A percentile compares a stretch with the other conserved stretches of the same genome.
phyloP scores from a whole-genome alignment of 2,113 vertebrate species.

The Triplophysa rosa region DNA sequence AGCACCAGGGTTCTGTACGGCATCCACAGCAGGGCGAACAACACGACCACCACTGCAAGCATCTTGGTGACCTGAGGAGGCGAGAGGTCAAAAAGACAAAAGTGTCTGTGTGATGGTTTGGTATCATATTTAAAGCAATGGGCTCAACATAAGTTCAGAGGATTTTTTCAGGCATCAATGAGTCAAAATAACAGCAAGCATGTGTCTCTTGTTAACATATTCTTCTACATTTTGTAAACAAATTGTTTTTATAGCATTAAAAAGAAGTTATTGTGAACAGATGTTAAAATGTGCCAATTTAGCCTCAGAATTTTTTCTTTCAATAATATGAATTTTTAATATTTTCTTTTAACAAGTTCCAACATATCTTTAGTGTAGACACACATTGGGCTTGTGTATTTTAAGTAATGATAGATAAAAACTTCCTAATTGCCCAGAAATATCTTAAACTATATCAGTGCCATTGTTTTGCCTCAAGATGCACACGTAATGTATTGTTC shows the following conservation, averaged over 20 bases:
- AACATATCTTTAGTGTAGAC: background rate
- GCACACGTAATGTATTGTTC: too few relatives aligned
- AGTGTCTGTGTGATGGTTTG: background rate
- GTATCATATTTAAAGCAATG: background rate
- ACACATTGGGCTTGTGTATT: background rate
- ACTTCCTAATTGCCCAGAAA: background rate
- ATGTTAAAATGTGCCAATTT: background rate
- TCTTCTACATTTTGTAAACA: background rate
- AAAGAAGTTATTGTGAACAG: conserved; percentile 10
- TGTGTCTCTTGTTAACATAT: background rate
- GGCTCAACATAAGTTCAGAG: background rate
- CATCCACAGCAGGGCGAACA: conserved; percentile 80
- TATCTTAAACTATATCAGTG: too few relatives aligned
- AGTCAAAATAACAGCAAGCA: background rate
- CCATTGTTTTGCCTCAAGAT: too few relatives aligned
- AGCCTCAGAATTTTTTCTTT: background rate
- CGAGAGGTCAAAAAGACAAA: background rate
- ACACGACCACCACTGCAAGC: conserved; percentile 74
- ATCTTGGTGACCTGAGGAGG: conserved; percentile 76
- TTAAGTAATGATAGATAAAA: background rate
- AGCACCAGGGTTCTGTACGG: conserved; percentile 78
- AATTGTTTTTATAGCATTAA: background rate
- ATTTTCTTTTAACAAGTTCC: background rate
- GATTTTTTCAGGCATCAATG: background rate
- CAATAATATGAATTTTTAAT: background rate